phyloP scores from a whole-genome alignment of 64 coral and sea anemone genomes.

The Porites lutea region DNA sequence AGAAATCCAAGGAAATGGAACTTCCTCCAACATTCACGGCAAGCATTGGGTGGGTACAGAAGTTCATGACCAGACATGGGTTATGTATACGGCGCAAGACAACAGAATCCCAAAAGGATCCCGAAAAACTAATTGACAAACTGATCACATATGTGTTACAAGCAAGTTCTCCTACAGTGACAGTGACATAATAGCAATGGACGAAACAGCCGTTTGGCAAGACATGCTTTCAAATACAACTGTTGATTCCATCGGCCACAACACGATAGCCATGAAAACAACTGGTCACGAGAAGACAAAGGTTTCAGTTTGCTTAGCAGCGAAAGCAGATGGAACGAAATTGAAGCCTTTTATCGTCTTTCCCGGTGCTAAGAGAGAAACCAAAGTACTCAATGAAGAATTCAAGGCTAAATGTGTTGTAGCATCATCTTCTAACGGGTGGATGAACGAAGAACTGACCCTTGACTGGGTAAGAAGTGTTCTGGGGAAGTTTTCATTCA shows the following conservation, averaged over 20 bases:
- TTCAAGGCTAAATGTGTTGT: neutral
- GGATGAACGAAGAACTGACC: no score
- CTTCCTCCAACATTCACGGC: constrained; percentile 79
- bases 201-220: no score
- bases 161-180: constrained; percentile 71
- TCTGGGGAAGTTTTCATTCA: no score
- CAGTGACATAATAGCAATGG: constrained; percentile 47
- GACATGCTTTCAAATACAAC: no score
- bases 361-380: constrained; percentile 54
- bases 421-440: no score
- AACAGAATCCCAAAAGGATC: constrained; percentile 76
- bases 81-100: constrained; percentile 72
- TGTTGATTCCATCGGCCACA: constrained; percentile 53
- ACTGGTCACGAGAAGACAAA: constrained; percentile 55
- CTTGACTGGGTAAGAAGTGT: no score
- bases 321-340: no score
- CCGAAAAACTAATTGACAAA: constrained; percentile 80
- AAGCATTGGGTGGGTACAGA: constrained; percentile 73
- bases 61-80: constrained; percentile 79
- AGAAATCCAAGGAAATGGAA: constrained; percentile 80
- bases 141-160: constrained; percentile 73
- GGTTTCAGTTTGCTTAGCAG: no score
- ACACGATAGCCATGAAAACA: constrained; percentile 55
- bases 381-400: constrained; percentile 40
- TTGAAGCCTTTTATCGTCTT: no score